Conservation (phyloP, 2,888 invertebrate species). For the Brassicogethes aeneus region DNA sequence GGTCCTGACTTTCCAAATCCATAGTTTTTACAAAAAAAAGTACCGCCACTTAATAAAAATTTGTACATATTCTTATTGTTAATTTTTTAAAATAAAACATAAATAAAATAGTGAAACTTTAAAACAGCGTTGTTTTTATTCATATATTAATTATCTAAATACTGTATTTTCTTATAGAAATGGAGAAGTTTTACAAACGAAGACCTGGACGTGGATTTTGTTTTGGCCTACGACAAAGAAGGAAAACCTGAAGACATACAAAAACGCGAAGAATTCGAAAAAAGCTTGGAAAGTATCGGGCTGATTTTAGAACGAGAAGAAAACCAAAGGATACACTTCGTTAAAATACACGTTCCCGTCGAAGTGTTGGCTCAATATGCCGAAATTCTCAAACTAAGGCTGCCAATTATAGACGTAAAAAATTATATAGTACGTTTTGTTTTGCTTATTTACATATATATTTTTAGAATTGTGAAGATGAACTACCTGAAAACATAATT, state of each 20-base stretch:
- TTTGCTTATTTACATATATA: constrained; percentile 1
- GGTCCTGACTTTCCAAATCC: no score
- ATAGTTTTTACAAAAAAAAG: no score
- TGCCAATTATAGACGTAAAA: constrained; percentile 64
- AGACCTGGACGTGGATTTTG: constrained; percentile 50
- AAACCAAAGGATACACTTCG: constrained; percentile 54
- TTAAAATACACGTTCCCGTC: constrained; percentile 65
- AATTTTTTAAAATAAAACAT: no score
- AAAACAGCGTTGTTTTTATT: no score
- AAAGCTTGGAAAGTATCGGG: constrained; percentile 52
- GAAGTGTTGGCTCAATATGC: constrained; percentile 64
- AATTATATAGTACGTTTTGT: no score
- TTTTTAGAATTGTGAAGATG: constrained; percentile 21
- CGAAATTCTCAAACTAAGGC: constrained; percentile 66
- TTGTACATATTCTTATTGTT: no score
- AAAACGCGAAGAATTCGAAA: constrained; percentile 50
- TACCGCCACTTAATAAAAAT: no score
- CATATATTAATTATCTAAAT: no score
- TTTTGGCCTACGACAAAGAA: constrained; percentile 48
- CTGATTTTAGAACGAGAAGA: constrained; percentile 52
- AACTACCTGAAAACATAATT: constrained; percentile 21
- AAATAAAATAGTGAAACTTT: no score
- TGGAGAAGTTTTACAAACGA: constrained; percentile 47
- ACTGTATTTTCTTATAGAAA: no score
- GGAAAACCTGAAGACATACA: constrained; percentile 35